A percentile compares a stretch with the other conserved stretches of the same genome.
Conservation (phyloP, 2,888 invertebrate species). For the Odontocerum albicorne region DNA sequence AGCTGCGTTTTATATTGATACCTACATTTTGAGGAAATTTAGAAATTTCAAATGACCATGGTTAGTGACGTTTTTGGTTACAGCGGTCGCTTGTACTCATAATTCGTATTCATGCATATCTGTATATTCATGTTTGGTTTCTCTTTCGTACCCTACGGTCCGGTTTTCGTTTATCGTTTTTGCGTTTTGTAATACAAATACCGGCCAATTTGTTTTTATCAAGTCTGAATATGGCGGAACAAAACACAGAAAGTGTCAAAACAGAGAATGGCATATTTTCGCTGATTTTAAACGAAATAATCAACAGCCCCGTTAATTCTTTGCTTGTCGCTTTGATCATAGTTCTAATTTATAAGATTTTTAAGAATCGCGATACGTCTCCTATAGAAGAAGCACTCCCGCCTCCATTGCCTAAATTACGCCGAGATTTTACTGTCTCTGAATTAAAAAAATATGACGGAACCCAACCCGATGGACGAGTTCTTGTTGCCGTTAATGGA, state of each 20-base stretch:
- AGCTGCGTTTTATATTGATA: no score
- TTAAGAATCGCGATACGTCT: slow-evolving; percentile 52
- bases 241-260: slow-evolving; percentile 5
- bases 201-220: no score
- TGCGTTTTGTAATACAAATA: no score
- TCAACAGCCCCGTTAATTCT: slow-evolving; percentile 68
- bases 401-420: slow-evolving; percentile 73
- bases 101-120: no score
- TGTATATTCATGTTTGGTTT: no score
- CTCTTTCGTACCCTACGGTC: no score
- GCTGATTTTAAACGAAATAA: slow-evolving; percentile 55
- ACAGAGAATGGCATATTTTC: slow-evolving; percentile 39
- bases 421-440: slow-evolving; percentile 86
- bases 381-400: slow-evolving; percentile 40
- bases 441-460: slow-evolving; percentile 89
- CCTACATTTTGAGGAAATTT: no score
- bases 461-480: slow-evolving; percentile 80
- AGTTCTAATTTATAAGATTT: slow-evolving; percentile 66
- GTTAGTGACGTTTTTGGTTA: no score
- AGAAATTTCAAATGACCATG: no score
- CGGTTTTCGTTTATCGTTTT: no score
- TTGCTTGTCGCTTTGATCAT: slow-evolving; percentile 64
- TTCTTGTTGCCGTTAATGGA: slow-evolving; percentile 91
- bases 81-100: no score
- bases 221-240: slow-evolving; percentile 20